These are phyloP conservation scores for Marasmarcha lunaedactyla DNA, from an alignment of 2,888 invertebrate species.

Conservation along the genomic window DNA sequence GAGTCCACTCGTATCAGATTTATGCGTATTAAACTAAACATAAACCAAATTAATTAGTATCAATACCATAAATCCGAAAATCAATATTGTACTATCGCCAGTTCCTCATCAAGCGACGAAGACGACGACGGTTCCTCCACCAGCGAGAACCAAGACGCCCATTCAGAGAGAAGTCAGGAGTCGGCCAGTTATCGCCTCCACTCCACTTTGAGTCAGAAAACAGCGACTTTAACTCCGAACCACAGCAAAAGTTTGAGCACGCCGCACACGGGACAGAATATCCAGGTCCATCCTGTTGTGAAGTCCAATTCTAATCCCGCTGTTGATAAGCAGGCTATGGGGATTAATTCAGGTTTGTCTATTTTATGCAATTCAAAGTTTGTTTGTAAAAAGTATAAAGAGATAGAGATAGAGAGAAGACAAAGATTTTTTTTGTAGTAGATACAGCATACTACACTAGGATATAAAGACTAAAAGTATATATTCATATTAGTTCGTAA, in stretches of 20 bases:
- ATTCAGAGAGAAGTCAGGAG: conserved; percentile 47
- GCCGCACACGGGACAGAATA: conserved; percentile 51
- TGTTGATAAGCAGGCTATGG: conserved; percentile 64
- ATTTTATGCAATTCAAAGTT: no score
- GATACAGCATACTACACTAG: no score
- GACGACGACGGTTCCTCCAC: conserved; percentile 69
- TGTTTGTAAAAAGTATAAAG: no score
- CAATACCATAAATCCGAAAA: no score
- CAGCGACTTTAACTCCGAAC: conserved; percentile 36
- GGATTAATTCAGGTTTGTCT: conserved; percentile 51
- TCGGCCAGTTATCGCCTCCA: conserved; percentile 36
- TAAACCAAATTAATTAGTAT: no score
- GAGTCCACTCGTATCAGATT: no score
- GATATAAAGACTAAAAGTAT: no score
- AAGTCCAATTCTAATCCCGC: conserved; percentile 63
- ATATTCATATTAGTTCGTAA: no score
- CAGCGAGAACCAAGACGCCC: conserved; percentile 56
- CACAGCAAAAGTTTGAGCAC: conserved; percentile 58
- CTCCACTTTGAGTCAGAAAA: conserved; percentile 24
- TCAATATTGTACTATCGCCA: conserved; percentile 49
- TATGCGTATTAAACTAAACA: no score
- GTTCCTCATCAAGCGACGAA: conserved; percentile 79
- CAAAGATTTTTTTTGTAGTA: no score
- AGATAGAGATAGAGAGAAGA: no score
- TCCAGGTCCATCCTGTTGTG: conserved; percentile 57